Percentiles rank a stretch among this genome's conserved stretches.
These are phyloP conservation scores for Microcaecilia unicolor DNA, from an alignment of 2,797 vertebrate species.

Conservation along the genomic window DNA sequence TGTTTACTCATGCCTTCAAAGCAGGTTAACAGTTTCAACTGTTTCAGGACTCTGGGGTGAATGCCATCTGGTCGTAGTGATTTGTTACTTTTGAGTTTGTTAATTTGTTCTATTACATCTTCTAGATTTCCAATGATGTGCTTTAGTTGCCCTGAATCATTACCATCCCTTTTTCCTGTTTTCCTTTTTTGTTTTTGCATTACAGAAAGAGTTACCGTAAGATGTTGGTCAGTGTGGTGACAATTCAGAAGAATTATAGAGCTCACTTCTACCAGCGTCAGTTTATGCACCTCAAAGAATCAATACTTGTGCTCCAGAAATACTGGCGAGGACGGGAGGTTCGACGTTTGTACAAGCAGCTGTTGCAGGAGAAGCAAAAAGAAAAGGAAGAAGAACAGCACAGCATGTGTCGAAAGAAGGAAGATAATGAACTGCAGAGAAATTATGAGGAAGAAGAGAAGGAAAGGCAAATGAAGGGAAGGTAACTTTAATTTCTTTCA, in stretches of 20 bases:
- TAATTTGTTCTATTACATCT: too few relatives aligned
- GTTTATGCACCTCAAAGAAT: conserved; percentile 61
- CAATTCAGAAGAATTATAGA: conserved; percentile 85
- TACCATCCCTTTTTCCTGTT: too few relatives aligned
- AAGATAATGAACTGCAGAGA: conserved; percentile 42
- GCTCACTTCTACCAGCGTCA: conserved; percentile 70
- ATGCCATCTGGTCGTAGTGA: too few relatives aligned
- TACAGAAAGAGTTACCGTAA: conserved; percentile 75
- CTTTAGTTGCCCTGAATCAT: too few relatives aligned
- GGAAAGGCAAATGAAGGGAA: too few relatives aligned
- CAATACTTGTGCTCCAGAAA: conserved; percentile 73
- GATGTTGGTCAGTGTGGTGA: conserved; percentile 64
- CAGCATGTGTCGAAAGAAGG: conserved; percentile 29
- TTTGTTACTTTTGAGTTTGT: too few relatives aligned
- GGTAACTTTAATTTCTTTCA: too few relatives aligned
- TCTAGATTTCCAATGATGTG: too few relatives aligned
- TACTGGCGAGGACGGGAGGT: conserved; percentile 69
- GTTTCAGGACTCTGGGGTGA: too few relatives aligned
- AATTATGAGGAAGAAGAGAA: conserved; percentile 40
- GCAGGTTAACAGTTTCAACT: too few relatives aligned
- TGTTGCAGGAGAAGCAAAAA: conserved; percentile 60
- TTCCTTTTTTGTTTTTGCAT: not conserved
- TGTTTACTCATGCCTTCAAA: too few relatives aligned
- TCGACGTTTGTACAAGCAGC: conserved; percentile 54
- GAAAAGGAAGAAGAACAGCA: conserved; percentile 46